Evolutionary conservation across 2,113 vertebrate genomes (phyloP).

Genomic region (Rana temporaria): DNA sequence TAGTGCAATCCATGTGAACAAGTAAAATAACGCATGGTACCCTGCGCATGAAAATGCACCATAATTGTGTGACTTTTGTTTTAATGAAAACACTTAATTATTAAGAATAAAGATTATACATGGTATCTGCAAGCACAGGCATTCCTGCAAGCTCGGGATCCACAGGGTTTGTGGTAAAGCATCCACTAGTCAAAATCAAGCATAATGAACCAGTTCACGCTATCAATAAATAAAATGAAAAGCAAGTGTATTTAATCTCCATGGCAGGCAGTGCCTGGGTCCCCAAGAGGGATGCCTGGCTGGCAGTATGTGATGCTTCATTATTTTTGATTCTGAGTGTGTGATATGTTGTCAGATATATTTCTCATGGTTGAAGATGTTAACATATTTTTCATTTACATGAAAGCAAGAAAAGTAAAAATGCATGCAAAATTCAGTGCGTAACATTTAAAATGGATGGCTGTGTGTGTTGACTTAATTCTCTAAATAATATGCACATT

Average conservation of each 20-base stretch:
- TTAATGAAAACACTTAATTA: background rate
- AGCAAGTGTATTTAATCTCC: slow-evolving; percentile 52
- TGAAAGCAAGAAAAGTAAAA: slow-evolving; percentile 40
- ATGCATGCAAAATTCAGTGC: slow-evolving; percentile 26
- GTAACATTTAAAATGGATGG: slow-evolving; percentile 17
- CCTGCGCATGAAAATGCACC: too few relatives aligned
- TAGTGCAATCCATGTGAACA: too few relatives aligned
- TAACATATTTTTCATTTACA: slow-evolving; percentile 49
- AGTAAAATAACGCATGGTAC: too few relatives aligned
- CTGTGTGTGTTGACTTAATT: background rate
- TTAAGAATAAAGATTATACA: background rate
- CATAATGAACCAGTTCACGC: slow-evolving; percentile 50
- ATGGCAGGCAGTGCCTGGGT: slow-evolving; percentile 31
- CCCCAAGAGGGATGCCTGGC: slow-evolving; percentile 43
- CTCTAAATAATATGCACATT: slow-evolving; percentile 15
- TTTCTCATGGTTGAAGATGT: slow-evolving; percentile 49
- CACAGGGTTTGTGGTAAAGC: background rate
- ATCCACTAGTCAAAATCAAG: slow-evolving; percentile 36
- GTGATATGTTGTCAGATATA: slow-evolving; percentile 51
- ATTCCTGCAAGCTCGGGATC: background rate
- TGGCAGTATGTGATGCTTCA: slow-evolving; percentile 45
- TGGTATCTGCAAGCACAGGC: background rate
- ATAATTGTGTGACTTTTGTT: too few relatives aligned
- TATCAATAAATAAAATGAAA: slow-evolving; percentile 54
- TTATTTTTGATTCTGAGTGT: slow-evolving; percentile 52